A percentile compares a stretch with the other conserved stretches of the same genome.
Conservation (phyloP, 2,113 vertebrate species). For the Ailuropoda melanoleuca region DNA sequence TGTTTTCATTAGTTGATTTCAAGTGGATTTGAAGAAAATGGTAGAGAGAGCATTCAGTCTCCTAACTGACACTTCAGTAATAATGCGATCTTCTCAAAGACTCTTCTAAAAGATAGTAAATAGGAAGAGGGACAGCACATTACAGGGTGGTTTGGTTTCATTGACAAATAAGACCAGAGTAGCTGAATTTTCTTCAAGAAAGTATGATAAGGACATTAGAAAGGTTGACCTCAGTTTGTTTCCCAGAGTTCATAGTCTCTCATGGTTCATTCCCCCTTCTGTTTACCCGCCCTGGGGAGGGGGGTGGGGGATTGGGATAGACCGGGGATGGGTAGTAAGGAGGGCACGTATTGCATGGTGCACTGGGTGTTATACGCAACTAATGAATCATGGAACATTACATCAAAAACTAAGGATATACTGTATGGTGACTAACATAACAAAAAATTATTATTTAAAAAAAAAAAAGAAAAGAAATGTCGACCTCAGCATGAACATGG, state of each 20-base stretch:
- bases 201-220: neutral
- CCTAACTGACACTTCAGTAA: neutral
- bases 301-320: too few species aligned
- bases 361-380: too few species aligned
- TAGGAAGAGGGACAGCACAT: neutral
- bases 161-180: neutral
- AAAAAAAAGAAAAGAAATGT: neutral
- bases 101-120: neutral
- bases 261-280: too few species aligned
- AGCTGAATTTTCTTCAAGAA: neutral
- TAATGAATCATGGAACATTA: too few species aligned
- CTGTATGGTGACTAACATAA: too few species aligned
- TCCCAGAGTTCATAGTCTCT: too few species aligned
- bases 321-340: too few species aligned
- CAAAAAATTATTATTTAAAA: too few species aligned
- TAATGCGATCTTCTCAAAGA: neutral
- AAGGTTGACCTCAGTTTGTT: neutral
- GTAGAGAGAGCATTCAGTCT: neutral
- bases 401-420: too few species aligned
- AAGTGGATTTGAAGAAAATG: neutral
- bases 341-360: too few species aligned
- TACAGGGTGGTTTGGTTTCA: neutral
- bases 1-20: constrained; percentile 43
- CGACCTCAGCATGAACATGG: neutral
- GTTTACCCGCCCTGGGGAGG: too few species aligned